Conservation (phyloP, 2,113 vertebrate genomes). For the Connochaetes taurinus region DNA sequence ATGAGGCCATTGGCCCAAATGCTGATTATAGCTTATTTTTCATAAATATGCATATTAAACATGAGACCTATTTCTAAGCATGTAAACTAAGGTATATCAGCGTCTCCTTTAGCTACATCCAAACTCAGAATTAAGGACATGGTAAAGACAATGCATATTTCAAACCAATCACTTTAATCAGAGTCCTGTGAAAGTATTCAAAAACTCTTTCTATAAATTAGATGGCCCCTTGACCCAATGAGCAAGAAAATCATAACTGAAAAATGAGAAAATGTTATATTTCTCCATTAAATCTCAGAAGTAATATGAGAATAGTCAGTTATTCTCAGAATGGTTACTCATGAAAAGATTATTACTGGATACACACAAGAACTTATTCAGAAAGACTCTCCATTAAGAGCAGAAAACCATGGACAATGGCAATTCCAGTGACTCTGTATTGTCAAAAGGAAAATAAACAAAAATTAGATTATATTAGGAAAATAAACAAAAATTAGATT, state of each 20-base stretch:
- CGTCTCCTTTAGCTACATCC: neutral
- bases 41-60: neutral
- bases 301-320: neutral
- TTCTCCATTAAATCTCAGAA: neutral
- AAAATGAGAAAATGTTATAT: neutral
- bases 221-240: neutral
- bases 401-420: neutral
- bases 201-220: neutral
- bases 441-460: neutral
- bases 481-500: neutral
- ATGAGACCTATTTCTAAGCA: neutral
- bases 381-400: neutral
- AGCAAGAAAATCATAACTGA: neutral
- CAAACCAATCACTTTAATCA: neutral
- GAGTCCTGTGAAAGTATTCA: neutral
- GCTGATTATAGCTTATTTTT: neutral
- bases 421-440: neutral
- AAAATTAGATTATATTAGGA: neutral
- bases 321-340: neutral
- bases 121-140: constrained; percentile 11
- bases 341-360: neutral
- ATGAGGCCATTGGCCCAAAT: neutral
- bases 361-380: neutral
- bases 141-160: neutral
- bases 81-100: neutral